Conservation (phyloP, 1,140 invertebrate species). For the Papilio dardanus region DNA sequence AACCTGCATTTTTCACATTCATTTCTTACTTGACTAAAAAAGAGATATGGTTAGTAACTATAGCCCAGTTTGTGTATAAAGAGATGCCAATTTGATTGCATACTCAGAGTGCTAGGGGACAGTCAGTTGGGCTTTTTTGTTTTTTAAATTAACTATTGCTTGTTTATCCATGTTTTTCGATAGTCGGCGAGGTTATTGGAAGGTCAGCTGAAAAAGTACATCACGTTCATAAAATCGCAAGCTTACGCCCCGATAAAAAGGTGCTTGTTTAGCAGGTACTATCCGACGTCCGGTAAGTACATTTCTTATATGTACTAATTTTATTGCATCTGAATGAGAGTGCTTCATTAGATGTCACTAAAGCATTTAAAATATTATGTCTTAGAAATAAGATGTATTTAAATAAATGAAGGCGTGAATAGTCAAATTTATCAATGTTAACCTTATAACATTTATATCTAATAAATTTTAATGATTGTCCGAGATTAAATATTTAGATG, state of each 20-base stretch:
- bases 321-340: background rate
- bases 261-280: conserved; percentile 89
- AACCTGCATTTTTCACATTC: conserved; percentile 66
- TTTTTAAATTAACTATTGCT: conserved; percentile 2
- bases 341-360: background rate
- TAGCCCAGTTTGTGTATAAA: background rate
- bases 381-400: background rate
- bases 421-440: background rate
- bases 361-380: background rate
- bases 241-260: conserved; percentile 89
- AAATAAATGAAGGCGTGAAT: background rate
- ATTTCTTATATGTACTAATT: conserved; percentile 28
- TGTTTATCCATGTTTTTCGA: conserved; percentile 70
- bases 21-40: conserved; percentile 38
- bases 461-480: too few species aligned
- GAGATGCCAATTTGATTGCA: background rate
- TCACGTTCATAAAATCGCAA: conserved; percentile 86
- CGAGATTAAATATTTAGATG: too few species aligned
- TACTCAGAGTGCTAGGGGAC: background rate
- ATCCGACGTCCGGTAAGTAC: conserved; percentile 89
- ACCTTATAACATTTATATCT: too few species aligned
- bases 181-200: conserved; percentile 85
- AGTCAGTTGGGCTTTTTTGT: conserved; percentile 39
- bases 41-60: too few species aligned
- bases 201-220: conserved; percentile 86